Evolutionary conservation across 2,113 vertebrate species (phyloP).

Genomic region (Zeus faber): DNA sequence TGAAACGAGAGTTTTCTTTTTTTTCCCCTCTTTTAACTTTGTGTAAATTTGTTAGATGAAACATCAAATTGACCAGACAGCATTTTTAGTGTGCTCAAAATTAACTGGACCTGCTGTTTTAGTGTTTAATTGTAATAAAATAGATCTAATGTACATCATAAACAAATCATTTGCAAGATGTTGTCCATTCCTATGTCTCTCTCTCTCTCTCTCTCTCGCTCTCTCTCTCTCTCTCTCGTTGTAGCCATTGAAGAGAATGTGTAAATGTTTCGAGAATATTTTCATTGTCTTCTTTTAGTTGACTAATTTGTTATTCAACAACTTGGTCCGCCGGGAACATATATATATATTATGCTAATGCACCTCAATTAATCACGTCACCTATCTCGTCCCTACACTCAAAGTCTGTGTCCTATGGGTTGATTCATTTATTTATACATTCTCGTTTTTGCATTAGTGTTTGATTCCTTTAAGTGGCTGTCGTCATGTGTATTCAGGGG

Average conservation of each 20-base stretch:
- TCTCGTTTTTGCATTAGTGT: slow-evolving; percentile 4
- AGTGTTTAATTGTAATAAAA: background rate
- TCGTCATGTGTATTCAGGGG: slow-evolving; percentile 9
- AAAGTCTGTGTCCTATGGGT: background rate
- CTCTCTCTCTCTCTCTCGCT: too few species aligned
- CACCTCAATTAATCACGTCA: background rate
- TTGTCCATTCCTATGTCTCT: too few species aligned
- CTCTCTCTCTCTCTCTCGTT: too few species aligned
- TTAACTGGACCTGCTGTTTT: background rate
- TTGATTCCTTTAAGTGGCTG: slow-evolving; percentile 20
- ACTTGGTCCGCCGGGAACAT: background rate
- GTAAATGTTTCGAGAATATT: background rate
- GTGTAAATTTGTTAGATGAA: too few species aligned
- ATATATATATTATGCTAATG: slow-evolving; percentile 1
- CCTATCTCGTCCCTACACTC: background rate
- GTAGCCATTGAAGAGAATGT: background rate
- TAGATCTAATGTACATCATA: background rate
- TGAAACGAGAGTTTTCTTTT: slow-evolving; percentile 29
- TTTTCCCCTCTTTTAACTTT: background rate
- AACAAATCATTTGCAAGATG: background rate
- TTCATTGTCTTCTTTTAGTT: background rate
- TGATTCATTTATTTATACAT: background rate
- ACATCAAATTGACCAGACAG: background rate
- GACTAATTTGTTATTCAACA: background rate
- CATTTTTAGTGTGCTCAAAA: background rate